phyloP scores from a whole-genome alignment of 2,113 vertebrate genomes.

The Sinocyclocheilus anophthalmus region DNA sequence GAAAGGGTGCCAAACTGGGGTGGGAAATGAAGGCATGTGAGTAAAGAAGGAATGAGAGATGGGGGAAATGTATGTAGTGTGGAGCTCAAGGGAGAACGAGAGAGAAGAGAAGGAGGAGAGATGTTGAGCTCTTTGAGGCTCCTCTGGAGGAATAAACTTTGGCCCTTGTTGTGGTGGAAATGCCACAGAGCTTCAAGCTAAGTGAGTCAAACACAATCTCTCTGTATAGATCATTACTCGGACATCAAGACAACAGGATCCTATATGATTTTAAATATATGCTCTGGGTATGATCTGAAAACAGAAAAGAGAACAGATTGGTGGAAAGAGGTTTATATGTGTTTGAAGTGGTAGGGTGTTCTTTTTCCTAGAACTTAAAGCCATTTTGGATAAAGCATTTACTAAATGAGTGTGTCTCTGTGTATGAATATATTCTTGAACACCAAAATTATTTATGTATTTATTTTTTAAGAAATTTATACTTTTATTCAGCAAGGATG shows the following conservation, averaged over 20 bases:
- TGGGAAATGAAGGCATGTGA: background rate
- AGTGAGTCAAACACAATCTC: background rate
- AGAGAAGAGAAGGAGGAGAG: background rate
- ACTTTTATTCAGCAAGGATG: too few species aligned
- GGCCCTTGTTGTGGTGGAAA: slow-evolving; percentile 5
- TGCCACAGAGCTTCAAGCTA: slow-evolving; percentile 27
- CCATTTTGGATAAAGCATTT: too few species aligned
- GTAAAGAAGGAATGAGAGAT: background rate
- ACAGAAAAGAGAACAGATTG: background rate
- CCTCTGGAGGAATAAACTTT: slow-evolving; percentile 1
- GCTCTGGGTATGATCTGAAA: background rate
- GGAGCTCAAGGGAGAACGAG: background rate
- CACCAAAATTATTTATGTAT: too few species aligned
- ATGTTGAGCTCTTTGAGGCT: slow-evolving; percentile 10
- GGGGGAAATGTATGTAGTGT: background rate
- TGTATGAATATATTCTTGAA: too few species aligned
- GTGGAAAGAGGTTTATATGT: background rate
- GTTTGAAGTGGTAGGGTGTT: background rate
- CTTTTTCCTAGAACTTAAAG: background rate
- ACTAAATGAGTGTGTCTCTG: too few species aligned
- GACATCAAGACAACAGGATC: background rate
- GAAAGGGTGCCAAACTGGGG: background rate
- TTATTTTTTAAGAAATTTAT: too few species aligned
- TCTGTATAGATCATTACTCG: background rate
- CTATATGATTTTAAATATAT: background rate